Evolutionary conservation across 1,140 invertebrate genomes (phyloP).

Genomic region (Drosophila ogumai): DNA sequence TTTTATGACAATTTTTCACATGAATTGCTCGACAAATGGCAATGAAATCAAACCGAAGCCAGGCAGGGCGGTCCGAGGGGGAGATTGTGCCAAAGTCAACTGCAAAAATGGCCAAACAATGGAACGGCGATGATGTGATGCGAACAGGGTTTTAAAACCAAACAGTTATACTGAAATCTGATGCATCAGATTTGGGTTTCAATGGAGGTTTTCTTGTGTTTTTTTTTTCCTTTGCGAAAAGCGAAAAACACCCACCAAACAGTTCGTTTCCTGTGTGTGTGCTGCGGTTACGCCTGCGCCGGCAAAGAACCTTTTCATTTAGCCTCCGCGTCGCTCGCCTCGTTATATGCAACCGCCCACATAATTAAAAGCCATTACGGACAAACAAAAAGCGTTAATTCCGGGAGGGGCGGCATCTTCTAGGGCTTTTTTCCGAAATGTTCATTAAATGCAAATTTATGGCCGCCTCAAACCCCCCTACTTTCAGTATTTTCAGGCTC

Average conservation of each 20-base stretch:
- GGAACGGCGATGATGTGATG: slow-evolving; percentile 34
- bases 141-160: slow-evolving; percentile 23
- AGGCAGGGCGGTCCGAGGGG: neutral
- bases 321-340: slow-evolving; percentile 1
- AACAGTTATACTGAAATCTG: slow-evolving; percentile 41
- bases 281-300: slow-evolving; percentile 71
- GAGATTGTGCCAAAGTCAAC: slow-evolving; percentile 21
- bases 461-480: slow-evolving; percentile 18
- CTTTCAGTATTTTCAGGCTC: neutral
- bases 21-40: slow-evolving; percentile 59
- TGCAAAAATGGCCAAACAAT: slow-evolving; percentile 48
- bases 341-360: slow-evolving; percentile 55
- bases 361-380: slow-evolving; percentile 78
- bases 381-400: slow-evolving; percentile 68
- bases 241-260: slow-evolving; percentile 57
- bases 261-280: slow-evolving; percentile 48
- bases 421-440: slow-evolving; percentile 47
- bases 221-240: slow-evolving; percentile 7
- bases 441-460: slow-evolving; percentile 83
- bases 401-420: slow-evolving; percentile 31
- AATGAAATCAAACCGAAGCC: slow-evolving; percentile 42
- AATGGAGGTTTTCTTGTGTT: slow-evolving; percentile 7
- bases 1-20: slow-evolving; percentile 84
- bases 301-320: slow-evolving; percentile 30
- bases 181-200: slow-evolving; percentile 30